These are phyloP conservation scores for Onychomys arenicola DNA, from an alignment of 2,797 vertebrate species.

Conservation along the genomic window DNA sequence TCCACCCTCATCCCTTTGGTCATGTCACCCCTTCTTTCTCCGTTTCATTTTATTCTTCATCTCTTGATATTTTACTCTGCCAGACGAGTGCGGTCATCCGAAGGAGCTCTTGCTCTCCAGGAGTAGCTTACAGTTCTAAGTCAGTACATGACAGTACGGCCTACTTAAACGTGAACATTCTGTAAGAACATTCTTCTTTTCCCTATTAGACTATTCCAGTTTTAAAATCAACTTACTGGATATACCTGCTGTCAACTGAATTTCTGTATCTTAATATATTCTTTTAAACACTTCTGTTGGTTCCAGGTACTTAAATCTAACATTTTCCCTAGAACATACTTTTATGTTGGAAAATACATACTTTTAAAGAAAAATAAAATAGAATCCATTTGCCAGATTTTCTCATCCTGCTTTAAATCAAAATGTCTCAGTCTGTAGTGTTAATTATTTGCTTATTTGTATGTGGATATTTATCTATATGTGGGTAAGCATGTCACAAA, in stretches of 20 bases:
- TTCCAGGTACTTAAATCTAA: slow-evolving; percentile 43
- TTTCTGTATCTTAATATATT: slow-evolving; percentile 34
- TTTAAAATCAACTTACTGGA: slow-evolving; percentile 54
- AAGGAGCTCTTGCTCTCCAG: slow-evolving; percentile 20
- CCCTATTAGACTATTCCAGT: slow-evolving; percentile 29
- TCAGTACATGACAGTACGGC: neutral
- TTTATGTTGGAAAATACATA: slow-evolving; percentile 27
- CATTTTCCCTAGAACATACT: slow-evolving; percentile 23
- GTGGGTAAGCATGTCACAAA: neutral
- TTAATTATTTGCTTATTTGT: neutral
- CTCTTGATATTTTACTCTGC: slow-evolving; percentile 8
- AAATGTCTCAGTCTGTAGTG: slow-evolving; percentile 30
- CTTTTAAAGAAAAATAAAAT: slow-evolving; percentile 47
- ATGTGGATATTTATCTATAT: neutral
- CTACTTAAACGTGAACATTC: slow-evolving; percentile 60
- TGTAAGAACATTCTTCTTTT: slow-evolving; percentile 6
- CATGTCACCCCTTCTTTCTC: neutral
- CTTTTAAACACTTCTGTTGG: slow-evolving; percentile 33
- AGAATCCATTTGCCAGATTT: slow-evolving; percentile 44
- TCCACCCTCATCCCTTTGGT: neutral
- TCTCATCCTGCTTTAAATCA: neutral
- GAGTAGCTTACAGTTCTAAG: slow-evolving; percentile 52
- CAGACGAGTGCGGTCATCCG: neutral
- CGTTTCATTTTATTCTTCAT: slow-evolving; percentile 11
- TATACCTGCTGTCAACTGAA: neutral